Evolutionary conservation across 2,797 vertebrate genomes (phyloP), one percentile per base, ranked within the genome.

Genomic region (Syngnathus acus): DNA sequence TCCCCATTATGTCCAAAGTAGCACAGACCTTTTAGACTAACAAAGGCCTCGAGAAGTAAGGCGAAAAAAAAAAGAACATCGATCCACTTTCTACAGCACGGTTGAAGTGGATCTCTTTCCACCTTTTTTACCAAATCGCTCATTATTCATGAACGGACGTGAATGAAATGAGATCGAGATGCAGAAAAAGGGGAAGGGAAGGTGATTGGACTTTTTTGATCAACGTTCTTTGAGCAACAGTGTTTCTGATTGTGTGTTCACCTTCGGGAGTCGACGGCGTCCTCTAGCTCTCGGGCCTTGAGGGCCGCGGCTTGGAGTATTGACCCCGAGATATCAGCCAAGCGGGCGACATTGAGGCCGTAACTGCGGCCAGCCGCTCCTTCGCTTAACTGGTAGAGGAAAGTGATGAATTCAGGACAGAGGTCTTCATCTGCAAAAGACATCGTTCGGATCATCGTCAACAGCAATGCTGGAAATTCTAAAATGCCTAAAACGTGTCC

Each of bases 371-470:
- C 92, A 32, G 95, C 95, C 67, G 93, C 89, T 72, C 94, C 95
- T 90, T 91, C 90, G 21, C 91, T 97, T 84, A 97, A 85, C 89
- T 95, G 94, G 87, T 98, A 99, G 70, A 99, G 93, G 78, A 98
- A 99, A 67, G 95, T 98, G 84, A 99, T 93, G 83, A 92, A 95
- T 85, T 95, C 94, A 50, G 93, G 93, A 68, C 85, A 87, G 74
- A 90, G 80, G 51, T 93, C 92, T 69, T 71, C 83, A 71, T 89
- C 89, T 89, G 78, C 42, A 39, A 16, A 32, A 23, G 39, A 42
- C 39, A 21, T 5, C 19, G 38, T 1, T 55, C 13, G 13, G 57
- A 1, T 58, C 54, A 73, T 32, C 32, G 9, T 43, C 9, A 4
- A 64, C 16, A 40, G 16, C 17, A 14, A n/a, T 21, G 59, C 38